Conservation (phyloP, 1,140 invertebrate genomes). For the Listronotus bonariensis region DNA sequence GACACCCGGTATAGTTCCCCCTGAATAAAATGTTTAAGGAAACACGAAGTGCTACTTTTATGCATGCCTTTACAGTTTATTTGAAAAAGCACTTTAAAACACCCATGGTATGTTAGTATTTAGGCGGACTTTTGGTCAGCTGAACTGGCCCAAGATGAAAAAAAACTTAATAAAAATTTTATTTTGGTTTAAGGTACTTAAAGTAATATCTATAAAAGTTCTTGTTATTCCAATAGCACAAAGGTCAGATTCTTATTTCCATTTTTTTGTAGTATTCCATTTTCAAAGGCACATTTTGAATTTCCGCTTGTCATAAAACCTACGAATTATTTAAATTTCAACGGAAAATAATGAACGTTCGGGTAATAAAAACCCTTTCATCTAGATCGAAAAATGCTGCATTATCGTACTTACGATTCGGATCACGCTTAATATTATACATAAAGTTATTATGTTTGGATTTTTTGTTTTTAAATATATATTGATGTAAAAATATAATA, state of each 20-base stretch:
- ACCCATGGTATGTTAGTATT: too few species aligned
- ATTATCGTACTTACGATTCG: conserved; percentile 7
- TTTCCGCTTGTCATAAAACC: conserved; percentile 46
- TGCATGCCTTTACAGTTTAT: too few species aligned
- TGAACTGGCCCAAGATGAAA: too few species aligned
- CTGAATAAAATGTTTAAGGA: too few species aligned
- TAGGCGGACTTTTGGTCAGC: too few species aligned
- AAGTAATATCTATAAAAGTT: conserved; percentile 15
- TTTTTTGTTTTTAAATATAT: too few species aligned
- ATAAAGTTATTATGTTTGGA: too few species aligned
- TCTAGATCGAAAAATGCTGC: conserved; percentile 41
- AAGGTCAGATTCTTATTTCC: conserved; percentile 29
- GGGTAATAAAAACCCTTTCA: conserved; percentile 43
- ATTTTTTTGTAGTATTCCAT: conserved; percentile 28
- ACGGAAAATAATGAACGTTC: conserved; percentile 50
- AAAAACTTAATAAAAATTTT: conserved; percentile 30
- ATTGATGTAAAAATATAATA: too few species aligned
- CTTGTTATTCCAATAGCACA: conserved; percentile 17
- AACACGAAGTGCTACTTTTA: too few species aligned
- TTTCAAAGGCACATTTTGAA: conserved; percentile 29
- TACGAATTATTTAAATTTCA: conserved; percentile 51
- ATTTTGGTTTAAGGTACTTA: conserved; percentile 15
- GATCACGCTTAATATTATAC: too few species aligned
- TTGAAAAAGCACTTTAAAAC: too few species aligned
- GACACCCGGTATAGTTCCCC: too few species aligned